Conservation (phyloP, 2,113 vertebrate species). For the Anarhynchus alexandrinus region DNA sequence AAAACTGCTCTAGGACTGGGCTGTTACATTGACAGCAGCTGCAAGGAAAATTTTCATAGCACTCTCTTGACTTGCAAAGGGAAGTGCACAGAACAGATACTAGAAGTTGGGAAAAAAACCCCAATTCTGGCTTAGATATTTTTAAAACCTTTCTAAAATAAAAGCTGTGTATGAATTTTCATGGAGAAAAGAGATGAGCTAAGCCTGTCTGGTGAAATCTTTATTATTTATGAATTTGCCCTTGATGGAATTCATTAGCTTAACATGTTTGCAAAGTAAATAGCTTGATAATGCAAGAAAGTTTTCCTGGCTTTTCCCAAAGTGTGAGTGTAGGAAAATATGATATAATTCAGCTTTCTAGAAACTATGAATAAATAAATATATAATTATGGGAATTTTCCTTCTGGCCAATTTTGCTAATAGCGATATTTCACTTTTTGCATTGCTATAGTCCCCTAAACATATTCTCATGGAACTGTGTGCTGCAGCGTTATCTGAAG, state of each 20-base stretch:
- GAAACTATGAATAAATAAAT: neutral
- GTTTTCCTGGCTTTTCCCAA: neutral
- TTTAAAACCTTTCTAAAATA: neutral
- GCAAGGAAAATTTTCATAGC: neutral
- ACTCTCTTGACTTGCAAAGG: neutral
- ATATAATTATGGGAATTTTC: neutral
- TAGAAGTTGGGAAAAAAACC: neutral
- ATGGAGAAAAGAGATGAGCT: neutral
- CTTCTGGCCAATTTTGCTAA: neutral
- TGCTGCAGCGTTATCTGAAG: neutral
- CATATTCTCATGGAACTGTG: accelerated
- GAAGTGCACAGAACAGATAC: neutral
- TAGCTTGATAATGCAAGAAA: neutral
- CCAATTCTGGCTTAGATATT: neutral
- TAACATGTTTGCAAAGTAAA: neutral
- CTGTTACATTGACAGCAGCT: neutral
- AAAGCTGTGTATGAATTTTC: neutral
- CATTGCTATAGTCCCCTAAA: neutral
- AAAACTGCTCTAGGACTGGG: neutral
- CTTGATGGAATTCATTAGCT: neutral
- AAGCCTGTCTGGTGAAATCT: neutral
- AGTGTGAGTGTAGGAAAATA: neutral
- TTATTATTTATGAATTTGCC: neutral
- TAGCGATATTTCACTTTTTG: neutral
- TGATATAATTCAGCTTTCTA: neutral